Base-by-base conservation (phyloP, 2,888 invertebrate species). In the Smittia aterrima region DNA sequence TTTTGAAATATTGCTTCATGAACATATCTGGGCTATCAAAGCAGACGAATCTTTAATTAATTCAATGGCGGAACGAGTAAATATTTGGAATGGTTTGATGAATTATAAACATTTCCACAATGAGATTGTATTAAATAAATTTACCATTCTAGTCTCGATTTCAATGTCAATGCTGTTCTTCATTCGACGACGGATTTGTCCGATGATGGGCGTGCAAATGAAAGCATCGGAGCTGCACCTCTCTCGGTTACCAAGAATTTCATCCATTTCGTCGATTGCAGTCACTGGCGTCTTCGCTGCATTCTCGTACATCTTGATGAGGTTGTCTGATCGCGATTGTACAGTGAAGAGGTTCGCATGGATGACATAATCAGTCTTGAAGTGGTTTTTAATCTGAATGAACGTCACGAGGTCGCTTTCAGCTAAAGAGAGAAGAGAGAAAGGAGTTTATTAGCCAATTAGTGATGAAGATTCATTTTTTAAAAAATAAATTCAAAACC, bases 371-470 rank as follows among this genome's bases (percentile, higher is more conserved):
- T 86, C 86, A 78, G 90, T 87, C 81, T 86, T 87, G 85, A 89
- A 94, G 85, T 93, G 92, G 78, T 88, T 86, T 84, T 89, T 92
- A 81, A 90, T 87, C 79, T 87, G 82, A 78, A 93, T 92, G 87
- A 95, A 95, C 82, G 90, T 89, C 80, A 91, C 90, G 84, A 96
- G 90, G 87, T 95, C 93, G 81, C 95, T 92, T 86, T 94, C 95
- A 83, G 95, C 95, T 95, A 88, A 71, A 89, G 9, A 7, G 4
- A 38, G 13, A 47, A 47, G 13, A 3, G 16, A 47, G 47, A 47
- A 47, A n/a, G 13, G 11, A 38, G 6, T 16, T 64, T 16, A 47
- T 62, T 62, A 64, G 64, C n/a, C 6, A 27, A 64, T 32, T 32
- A 32, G 32, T 32, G 4, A 32, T 32, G 16, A 32, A 32, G 32